Conservation (phyloP, 2,797 vertebrate species). For the Spondyliosoma cantharus region DNA sequence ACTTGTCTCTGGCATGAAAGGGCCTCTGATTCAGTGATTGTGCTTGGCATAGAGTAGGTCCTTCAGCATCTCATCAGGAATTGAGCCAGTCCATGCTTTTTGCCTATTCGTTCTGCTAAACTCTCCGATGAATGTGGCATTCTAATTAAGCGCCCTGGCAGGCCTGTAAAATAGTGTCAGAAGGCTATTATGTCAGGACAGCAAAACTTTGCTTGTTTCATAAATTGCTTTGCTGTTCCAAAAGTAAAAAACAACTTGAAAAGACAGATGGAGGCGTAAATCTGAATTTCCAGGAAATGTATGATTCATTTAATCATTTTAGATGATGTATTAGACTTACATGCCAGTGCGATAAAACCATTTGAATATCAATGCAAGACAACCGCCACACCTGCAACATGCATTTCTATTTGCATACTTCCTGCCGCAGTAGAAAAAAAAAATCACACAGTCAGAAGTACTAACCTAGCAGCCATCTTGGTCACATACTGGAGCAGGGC, state of each 20-base stretch:
- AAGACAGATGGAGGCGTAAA: conserved; percentile 32
- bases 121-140: conserved; percentile 17
- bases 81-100: conserved; percentile 24
- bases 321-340: conserved; percentile 3
- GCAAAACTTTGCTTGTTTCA: conserved; percentile 16
- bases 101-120: conserved; percentile 27
- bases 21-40: conserved; percentile 18
- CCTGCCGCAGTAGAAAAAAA: background rate
- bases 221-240: conserved; percentile 16
- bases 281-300: conserved; percentile 16
- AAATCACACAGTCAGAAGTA: background rate
- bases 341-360: background rate
- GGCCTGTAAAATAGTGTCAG: conserved; percentile 27
- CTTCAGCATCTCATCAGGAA: conserved; percentile 23
- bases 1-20: background rate
- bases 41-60: conserved; percentile 16
- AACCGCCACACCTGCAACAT: background rate
- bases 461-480: conserved; percentile 91
- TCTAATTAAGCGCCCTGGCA: conserved; percentile 34
- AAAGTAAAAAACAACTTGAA: conserved; percentile 20
- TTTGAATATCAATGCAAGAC: background rate
- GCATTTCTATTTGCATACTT: conserved; percentile 1
- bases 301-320: background rate
- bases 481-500: conserved; percentile 90
- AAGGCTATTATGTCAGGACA: conserved; percentile 28